Percentiles rank a stretch among this genome's conserved stretches.
Evolutionary conservation across 2,113 vertebrate species (phyloP).

Genomic region (Rhinopomastus cyanomelas): DNA sequence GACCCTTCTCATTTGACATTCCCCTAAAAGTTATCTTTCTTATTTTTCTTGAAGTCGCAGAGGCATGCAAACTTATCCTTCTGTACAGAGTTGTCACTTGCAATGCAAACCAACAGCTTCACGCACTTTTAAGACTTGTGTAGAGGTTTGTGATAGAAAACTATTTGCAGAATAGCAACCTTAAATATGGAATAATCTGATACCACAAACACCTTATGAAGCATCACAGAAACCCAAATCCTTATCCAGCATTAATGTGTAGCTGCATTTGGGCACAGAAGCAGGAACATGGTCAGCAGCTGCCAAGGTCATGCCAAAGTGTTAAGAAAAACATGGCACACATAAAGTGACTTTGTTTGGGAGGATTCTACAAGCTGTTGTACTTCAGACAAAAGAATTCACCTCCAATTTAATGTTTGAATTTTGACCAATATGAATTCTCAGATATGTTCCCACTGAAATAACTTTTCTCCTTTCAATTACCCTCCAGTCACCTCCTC

Average conservation of each 20-base stretch:
- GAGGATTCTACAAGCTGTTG: rapidly evolving
- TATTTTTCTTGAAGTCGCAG: neutral
- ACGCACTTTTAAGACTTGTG: neutral
- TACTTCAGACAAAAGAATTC: neutral
- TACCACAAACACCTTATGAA: neutral
- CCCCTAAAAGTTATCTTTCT: neutral
- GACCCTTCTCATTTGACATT: neutral
- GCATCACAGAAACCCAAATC: neutral
- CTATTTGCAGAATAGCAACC: neutral
- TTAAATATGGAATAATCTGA: neutral
- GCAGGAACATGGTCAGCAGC: neutral
- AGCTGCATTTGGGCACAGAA: neutral
- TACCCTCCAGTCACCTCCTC: neutral
- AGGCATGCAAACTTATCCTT: neutral
- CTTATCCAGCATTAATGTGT: rapidly evolving
- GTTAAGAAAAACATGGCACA: neutral
- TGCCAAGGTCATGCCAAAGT: rapidly evolving
- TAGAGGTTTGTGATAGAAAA: neutral
- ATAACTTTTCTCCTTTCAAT: rapidly evolving
- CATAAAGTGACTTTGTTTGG: rapidly evolving
- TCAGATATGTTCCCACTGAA: rapidly evolving
- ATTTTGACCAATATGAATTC: too few relatives aligned
- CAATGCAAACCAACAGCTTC: neutral
- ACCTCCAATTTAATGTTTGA: neutral
- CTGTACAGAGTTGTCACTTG: neutral